phyloP scores from a whole-genome alignment of 1,140 invertebrate species.

The Drosophila pectinifera region DNA sequence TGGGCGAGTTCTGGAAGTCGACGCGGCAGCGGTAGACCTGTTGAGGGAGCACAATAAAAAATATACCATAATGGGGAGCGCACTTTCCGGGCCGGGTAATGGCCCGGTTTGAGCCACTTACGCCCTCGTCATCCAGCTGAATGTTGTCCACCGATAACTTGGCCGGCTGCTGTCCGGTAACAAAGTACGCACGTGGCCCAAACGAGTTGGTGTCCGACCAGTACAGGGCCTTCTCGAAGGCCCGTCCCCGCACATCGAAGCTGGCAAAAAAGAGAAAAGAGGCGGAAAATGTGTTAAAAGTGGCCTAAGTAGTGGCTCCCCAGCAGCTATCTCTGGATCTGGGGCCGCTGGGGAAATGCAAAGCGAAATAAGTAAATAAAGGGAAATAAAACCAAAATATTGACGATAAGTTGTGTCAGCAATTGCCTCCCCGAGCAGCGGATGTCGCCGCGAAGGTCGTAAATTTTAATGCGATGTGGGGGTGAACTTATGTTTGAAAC shows the following conservation, averaged over 20 bases:
- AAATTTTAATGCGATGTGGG: conserved; percentile 65
- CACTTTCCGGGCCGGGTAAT: conserved; percentile 29
- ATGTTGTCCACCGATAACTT: conserved; percentile 92
- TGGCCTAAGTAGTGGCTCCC: conserved; percentile 53
- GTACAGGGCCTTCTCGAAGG: conserved; percentile 91
- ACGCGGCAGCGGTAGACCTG: conserved; percentile 93
- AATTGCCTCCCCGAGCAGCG: conserved; percentile 47
- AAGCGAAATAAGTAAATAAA: conserved; percentile 18
- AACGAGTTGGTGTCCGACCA: conserved; percentile 92
- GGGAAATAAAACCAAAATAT: conserved; percentile 54
- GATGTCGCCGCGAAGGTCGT: conserved; percentile 55
- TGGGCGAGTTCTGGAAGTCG: conserved; percentile 95
- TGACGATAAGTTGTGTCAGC: conserved; percentile 71
- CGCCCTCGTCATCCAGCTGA: conserved; percentile 92
- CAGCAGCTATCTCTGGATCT: conserved; percentile 28
- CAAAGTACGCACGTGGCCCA: conserved; percentile 92
- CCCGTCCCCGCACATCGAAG: conserved; percentile 91
- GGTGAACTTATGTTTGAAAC: conserved; percentile 29
- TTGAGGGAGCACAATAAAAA: conserved; percentile 60
- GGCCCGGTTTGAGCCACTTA: conserved; percentile 74
- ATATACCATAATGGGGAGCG: conserved; percentile 41
- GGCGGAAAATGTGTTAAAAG: conserved; percentile 56
- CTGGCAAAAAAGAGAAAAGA: conserved; percentile 86
- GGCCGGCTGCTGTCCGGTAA: conserved; percentile 90
- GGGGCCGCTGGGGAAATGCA: conserved; percentile 38